Evolutionary conservation across 2,113 vertebrate genomes (phyloP), one percentile per base, ranked within the genome.

Genomic region (Anguilla japonica): DNA sequence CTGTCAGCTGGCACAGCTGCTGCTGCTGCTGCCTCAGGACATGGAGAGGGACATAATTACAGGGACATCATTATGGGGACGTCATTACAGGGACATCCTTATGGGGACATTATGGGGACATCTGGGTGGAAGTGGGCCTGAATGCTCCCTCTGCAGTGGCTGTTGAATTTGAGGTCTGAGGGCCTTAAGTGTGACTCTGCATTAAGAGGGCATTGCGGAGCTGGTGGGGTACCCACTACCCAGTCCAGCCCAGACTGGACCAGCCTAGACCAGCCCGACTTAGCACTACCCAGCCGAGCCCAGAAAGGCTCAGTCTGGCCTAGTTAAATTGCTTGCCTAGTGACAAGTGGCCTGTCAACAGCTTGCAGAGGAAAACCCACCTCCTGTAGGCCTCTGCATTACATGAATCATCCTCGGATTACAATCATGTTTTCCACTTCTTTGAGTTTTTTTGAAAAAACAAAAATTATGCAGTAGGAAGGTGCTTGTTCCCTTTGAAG

Each of bases 1-100:
- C 75, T 82, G 56, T 13, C 14, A 43, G 56, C 79, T 67, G 13
- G 39, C 83, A 57, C 71, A 29, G 79, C 84, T 86, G 83, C 26
- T 29, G 79, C 84, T 86, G 83, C 26, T 29, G 40, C n/a, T 57
- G 75, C 34, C 71, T 29, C 57, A 56, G 57, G 81, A 82, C 60
- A 41, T 88, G 85, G 90, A 89, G 89, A 85, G 89, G 85, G 88
- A 86, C 63, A 84, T 83, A 83, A 84, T 34, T 13, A 53, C 22
- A 5, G 60, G 18, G 20, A 11, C 22, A 2, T 53, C 50, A 53
- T 53, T 13, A 11, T 53, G 50, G 26, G 56, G 53, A 56, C 67
- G 34, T 80, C 83, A 75, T 83, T 60, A 79, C 57, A 60, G 84
- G 16, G 78, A 81, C 82, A 80, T 60, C 81, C 82, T 87, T 89